phyloP scores from a whole-genome alignment of 2,113 vertebrate genomes.

The Poeciliopsis occidentalis region DNA sequence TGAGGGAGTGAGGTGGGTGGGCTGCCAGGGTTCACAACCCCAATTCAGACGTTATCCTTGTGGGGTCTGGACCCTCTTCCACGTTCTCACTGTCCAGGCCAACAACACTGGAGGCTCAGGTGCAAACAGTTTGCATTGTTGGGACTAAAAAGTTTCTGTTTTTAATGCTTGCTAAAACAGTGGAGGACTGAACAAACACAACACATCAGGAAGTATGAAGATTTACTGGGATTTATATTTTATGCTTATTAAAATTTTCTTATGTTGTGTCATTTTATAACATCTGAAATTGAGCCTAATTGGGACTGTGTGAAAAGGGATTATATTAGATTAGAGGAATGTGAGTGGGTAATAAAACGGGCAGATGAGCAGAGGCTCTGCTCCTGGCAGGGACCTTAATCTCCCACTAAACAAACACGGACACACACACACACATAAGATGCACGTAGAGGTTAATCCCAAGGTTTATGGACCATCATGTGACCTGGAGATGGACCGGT shows the following conservation, averaged over 20 bases:
- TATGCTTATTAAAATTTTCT: background rate
- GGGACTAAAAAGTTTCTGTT: slow-evolving; percentile 16
- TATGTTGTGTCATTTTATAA: slow-evolving; percentile 35
- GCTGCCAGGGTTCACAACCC: slow-evolving; percentile 87
- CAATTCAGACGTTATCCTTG: slow-evolving; percentile 89
- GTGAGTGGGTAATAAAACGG: slow-evolving; percentile 79
- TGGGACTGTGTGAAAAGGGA: slow-evolving; percentile 73
- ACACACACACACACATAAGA: slow-evolving; percentile 23
- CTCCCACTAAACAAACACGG: slow-evolving; percentile 38
- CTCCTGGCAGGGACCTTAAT: slow-evolving; percentile 63
- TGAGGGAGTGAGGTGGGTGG: slow-evolving; percentile 84
- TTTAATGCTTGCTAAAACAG: slow-evolving; percentile 12
- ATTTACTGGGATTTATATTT: background rate
- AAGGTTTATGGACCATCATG: slow-evolving; percentile 74
- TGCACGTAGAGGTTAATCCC: slow-evolving; percentile 72
- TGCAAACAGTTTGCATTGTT: slow-evolving; percentile 35
- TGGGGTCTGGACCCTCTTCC: slow-evolving; percentile 91
- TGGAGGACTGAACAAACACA: slow-evolving; percentile 13
- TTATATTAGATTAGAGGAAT: slow-evolving; percentile 80
- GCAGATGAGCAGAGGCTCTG: slow-evolving; percentile 73
- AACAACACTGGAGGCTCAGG: slow-evolving; percentile 48
- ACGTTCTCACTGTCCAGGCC: slow-evolving; percentile 88
- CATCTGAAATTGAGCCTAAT: slow-evolving; percentile 68
- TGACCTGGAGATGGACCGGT: slow-evolving; percentile 77
- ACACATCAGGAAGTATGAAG: background rate